These are phyloP conservation scores for Thecophora atra DNA, from an alignment of 2,888 invertebrate genomes.

Conservation along the genomic window DNA sequence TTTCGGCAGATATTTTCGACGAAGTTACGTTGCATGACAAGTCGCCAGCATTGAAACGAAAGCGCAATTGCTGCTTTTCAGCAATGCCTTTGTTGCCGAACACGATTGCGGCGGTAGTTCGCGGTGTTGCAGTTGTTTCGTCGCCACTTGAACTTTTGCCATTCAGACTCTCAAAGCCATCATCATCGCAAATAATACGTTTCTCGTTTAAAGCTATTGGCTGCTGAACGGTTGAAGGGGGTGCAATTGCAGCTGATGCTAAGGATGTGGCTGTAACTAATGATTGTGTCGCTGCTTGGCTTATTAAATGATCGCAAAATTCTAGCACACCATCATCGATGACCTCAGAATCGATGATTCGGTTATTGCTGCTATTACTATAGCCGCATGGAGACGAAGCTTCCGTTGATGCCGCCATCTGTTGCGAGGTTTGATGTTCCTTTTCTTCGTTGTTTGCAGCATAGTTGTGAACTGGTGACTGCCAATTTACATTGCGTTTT, in stretches of 20 bases:
- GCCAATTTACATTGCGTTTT: conserved; percentile 66
- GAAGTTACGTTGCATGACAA: neutral
- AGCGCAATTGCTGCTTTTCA: conserved; percentile 52
- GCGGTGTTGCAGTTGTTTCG: conserved; percentile 53
- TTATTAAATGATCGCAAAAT: conserved; percentile 50
- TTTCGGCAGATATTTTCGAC: neutral
- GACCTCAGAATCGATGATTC: conserved; percentile 28
- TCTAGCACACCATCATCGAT: conserved; percentile 49
- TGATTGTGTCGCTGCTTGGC: conserved; percentile 35
- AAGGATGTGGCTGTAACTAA: neutral
- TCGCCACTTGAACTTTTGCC: conserved; percentile 80
- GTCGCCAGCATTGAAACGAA: conserved; percentile 51
- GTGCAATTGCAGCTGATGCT: neutral
- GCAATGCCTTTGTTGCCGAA: conserved; percentile 4
- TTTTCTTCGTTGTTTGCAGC: conserved; percentile 55
- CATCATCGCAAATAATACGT: conserved; percentile 71
- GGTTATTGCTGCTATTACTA: conserved; percentile 9
- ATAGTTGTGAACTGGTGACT: conserved; percentile 63
- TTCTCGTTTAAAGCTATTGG: conserved; percentile 42
- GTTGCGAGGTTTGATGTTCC: conserved; percentile 54
- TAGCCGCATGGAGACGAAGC: conserved; percentile 40
- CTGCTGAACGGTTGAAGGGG: neutral
- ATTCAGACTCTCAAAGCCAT: conserved; percentile 86
- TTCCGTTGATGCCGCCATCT: conserved; percentile 43
- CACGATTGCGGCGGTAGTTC: neutral